phyloP scores from a whole-genome alignment of 2,113 vertebrate species.

The Alaudala cheleensis region DNA sequence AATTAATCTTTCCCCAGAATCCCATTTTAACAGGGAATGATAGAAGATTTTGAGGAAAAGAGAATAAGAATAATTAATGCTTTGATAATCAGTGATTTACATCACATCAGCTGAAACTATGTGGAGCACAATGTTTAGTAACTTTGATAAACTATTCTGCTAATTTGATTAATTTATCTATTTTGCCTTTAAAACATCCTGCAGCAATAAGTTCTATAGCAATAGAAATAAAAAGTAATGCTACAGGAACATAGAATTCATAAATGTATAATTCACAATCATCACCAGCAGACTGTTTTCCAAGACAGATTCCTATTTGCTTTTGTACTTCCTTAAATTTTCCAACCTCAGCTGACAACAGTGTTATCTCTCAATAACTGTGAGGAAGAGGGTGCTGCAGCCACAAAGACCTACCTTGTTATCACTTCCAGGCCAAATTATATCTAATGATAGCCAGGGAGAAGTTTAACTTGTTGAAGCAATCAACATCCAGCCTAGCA shows the following conservation, averaged over 20 bases:
- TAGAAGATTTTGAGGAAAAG: background rate
- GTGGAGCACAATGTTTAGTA: background rate
- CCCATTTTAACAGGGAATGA: background rate
- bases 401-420: background rate
- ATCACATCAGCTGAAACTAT: background rate
- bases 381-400: background rate
- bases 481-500: background rate
- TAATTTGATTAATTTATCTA: background rate
- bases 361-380: background rate
- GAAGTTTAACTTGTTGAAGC: background rate
- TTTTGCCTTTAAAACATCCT: background rate
- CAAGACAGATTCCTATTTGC: background rate
- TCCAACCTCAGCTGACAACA: background rate
- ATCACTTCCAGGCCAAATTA: background rate
- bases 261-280: background rate
- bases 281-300: background rate
- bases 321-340: background rate
- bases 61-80: background rate
- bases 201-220: background rate
- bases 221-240: background rate
- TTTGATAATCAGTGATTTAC: background rate
- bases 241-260: background rate
- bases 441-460: background rate
- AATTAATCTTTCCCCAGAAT: background rate
- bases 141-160: background rate